A percentile compares a stretch with the other conserved stretches of the same genome.
Evolutionary conservation across 2,113 vertebrate genomes (phyloP).

Genomic region (Hirundichthys speculiger): DNA sequence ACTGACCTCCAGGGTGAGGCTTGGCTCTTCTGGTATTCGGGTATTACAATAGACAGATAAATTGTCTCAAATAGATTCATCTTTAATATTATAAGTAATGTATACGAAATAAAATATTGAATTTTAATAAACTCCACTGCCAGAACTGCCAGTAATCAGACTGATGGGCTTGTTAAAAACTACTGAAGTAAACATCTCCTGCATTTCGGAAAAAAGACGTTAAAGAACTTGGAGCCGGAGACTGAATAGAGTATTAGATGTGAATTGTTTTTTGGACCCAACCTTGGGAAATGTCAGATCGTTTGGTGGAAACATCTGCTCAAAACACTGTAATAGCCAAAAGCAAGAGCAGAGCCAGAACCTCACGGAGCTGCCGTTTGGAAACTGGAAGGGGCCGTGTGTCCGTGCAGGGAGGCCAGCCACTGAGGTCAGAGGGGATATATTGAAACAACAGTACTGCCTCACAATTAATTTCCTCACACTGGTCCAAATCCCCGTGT

Average conservation of each 20-base stretch:
- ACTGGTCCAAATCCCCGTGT: slow-evolving; percentile 18
- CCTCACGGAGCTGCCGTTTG: slow-evolving; percentile 37
- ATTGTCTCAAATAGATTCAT: too few relatives aligned
- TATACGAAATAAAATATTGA: too few relatives aligned
- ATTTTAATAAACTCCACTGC: neutral
- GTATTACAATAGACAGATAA: too few relatives aligned
- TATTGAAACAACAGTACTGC: slow-evolving; percentile 39
- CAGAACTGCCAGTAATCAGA: too few relatives aligned
- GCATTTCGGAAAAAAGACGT: slow-evolving; percentile 26
- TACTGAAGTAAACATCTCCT: slow-evolving; percentile 33
- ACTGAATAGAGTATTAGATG: slow-evolving; percentile 30
- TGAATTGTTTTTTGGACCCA: slow-evolving; percentile 56
- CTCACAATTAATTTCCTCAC: slow-evolving; percentile 21
- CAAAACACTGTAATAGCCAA: slow-evolving; percentile 37
- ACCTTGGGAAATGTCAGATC: slow-evolving; percentile 68
- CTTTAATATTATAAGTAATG: too few relatives aligned
- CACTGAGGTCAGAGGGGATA: slow-evolving; percentile 40
- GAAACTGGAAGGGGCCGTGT: slow-evolving; percentile 35
- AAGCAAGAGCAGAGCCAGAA: slow-evolving; percentile 36
- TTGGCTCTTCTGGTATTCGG: neutral
- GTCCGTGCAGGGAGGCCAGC: slow-evolving; percentile 10
- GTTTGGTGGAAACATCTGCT: slow-evolving; percentile 73
- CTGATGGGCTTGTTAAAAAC: neutral
- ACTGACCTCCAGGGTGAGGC: slow-evolving; percentile 91
- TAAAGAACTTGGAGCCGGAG: slow-evolving; percentile 32